Evolutionary conservation across 2,113 vertebrate species (phyloP), one percentile per base, ranked within the genome.

Genomic region (Microcebus jonahi): DNA sequence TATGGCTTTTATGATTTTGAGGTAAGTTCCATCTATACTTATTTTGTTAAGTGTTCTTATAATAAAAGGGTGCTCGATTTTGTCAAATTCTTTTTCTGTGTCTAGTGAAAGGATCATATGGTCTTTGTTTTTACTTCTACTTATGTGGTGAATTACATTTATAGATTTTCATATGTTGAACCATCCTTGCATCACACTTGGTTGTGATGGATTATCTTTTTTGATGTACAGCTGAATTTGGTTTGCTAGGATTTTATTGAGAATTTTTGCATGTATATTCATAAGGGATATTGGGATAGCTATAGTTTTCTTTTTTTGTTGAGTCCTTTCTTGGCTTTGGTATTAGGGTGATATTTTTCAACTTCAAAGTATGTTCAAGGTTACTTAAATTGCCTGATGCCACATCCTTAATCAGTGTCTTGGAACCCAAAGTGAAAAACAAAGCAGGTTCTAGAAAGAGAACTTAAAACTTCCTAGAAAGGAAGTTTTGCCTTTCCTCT

Each of bases 371-470:
- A 88, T 95, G 88, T 91, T 95, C 77, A 89, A 53, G 39, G 85
- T 77, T 20, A 59, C 36, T 92, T 89, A 81, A 96, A 83, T 90
- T 53, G 25, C n/a, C n/a, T 81, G 50, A 55, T 48, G 20, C 8
- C 53, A 23, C 48, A 81, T 95, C 65, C 70, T 86, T 71, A 89
- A 95, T 63, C 2, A 4, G 39, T 91, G 83, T 23, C 65, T 94
- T 89, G 86, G 83, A 96, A 53, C 94, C 85, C 17, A 91, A 87
- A 95, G 79, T 94, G 31, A 85, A 94, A 95, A 71, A 83, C 27
- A 17, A 88, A 83, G 8, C 17, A 23, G 6, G 5, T 90, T 90
- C 48, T 67, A 87, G 79, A 88, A 96, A 88, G 68, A 88, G 12
- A 91, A n/a, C 34, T 75, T 61, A 82, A 59, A 91, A 79, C 61